Percentiles rank a stretch among this genome's conserved stretches.
Conservation (phyloP, 2,888 invertebrate genomes). For the Apotomis turbidana region DNA sequence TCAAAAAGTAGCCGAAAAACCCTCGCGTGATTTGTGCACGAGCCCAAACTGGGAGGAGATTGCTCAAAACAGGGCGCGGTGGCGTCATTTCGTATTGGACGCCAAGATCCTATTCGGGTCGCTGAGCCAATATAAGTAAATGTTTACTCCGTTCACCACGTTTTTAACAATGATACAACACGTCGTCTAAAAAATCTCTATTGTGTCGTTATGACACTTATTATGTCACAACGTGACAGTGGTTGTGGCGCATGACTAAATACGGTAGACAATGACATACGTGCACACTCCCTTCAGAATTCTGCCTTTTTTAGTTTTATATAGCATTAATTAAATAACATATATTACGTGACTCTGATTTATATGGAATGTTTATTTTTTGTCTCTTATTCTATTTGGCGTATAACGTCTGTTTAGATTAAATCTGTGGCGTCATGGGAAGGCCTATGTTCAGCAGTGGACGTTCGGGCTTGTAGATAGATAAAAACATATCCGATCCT, state of each 20-base stretch:
- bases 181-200: constrained; percentile 20
- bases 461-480: no score
- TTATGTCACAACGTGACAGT: constrained; percentile 38
- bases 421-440: no score
- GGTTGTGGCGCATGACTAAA: constrained; percentile 28
- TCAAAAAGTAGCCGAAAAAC: no score
- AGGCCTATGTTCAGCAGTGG: no score
- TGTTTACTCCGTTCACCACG: not conserved
- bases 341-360: not conserved
- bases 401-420: no score
- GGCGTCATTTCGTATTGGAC: no score
- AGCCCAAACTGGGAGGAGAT: no score
- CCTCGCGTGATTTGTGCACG: no score
- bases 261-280: constrained; percentile 27
- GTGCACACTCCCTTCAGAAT: constrained; percentile 18
- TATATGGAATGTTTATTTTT: not conserved
- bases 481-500: no score
- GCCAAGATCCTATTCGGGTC: no score
- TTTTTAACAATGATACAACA: constrained; percentile 31
- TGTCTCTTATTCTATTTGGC: no score
- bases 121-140: not conserved
- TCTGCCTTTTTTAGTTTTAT: constrained; percentile 7
- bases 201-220: constrained; percentile 31
- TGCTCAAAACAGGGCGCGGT: no score
- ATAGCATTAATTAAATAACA: not conserved